phyloP scores from a whole-genome alignment of 1,140 invertebrate species.

The Camponotus floridanus region DNA sequence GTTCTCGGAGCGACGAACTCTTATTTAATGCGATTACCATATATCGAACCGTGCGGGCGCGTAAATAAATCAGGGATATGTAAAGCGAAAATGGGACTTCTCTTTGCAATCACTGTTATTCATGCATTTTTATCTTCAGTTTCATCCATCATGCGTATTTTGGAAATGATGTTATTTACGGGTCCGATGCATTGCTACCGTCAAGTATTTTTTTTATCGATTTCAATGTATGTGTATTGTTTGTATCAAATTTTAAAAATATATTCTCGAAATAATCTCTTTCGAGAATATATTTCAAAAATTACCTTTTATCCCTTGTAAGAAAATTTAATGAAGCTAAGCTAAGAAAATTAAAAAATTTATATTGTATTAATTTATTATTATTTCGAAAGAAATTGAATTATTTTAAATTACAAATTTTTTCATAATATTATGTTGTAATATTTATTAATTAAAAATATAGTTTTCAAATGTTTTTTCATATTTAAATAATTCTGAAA shows the following conservation, averaged over 20 bases:
- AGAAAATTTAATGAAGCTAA: neutral
- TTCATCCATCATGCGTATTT: neutral
- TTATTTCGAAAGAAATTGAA: neutral
- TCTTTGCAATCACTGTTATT: neutral
- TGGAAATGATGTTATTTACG: neutral
- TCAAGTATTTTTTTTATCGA: slow-evolving; percentile 24
- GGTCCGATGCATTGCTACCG: neutral
- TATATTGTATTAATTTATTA: neutral
- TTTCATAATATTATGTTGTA: neutral
- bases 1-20: neutral
- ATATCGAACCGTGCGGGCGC: neutral
- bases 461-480: neutral
- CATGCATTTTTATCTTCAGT: slow-evolving; percentile 30
- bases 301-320: neutral
- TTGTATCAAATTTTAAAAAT: slow-evolving; percentile 6
- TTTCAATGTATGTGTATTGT: neutral
- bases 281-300: neutral
- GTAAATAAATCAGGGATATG: slow-evolving; percentile 18
- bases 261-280: neutral
- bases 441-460: neutral
- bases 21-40: slow-evolving; percentile 1
- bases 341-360: neutral
- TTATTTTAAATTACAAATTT: neutral
- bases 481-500: neutral
- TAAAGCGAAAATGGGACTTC: neutral